Percentiles rank a stretch among this genome's conserved stretches.
Conservation (phyloP, 2,888 invertebrate species). For the Aspidiotus rigidus region DNA sequence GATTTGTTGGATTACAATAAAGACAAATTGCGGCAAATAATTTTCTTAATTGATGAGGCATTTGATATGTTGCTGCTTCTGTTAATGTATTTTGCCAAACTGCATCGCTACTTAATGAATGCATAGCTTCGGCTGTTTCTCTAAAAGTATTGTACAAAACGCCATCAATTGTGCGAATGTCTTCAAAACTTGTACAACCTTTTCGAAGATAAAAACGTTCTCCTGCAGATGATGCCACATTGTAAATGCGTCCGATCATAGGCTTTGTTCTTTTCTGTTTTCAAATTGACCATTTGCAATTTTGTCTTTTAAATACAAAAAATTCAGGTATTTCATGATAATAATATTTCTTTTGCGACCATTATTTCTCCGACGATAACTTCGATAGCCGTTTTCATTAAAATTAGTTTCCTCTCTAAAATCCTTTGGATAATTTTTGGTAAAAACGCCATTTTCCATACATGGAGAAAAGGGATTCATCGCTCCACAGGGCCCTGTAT, state of each 20-base stretch:
- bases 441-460: no score
- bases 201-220: not conserved
- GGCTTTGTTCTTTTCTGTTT: no score
- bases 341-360: no score
- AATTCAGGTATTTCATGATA: conserved; percentile 26
- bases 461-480: no score
- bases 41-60: not conserved
- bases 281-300: no score
- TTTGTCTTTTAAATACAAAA: conserved; percentile 17
- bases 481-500: no score
- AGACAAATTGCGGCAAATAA: not conserved
- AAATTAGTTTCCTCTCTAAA: no score
- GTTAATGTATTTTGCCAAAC: not conserved
- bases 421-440: no score
- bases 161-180: not conserved
- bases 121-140: not conserved
- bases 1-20: not conserved
- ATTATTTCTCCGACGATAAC: no score
- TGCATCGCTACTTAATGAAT: not conserved
- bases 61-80: not conserved
- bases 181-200: not conserved
- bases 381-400: no score
- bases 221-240: not conserved
- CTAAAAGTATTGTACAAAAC: not conserved
- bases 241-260: not conserved